phyloP scores from a whole-genome alignment of 2,113 vertebrate species.

The Phoxinus phoxinus region DNA sequence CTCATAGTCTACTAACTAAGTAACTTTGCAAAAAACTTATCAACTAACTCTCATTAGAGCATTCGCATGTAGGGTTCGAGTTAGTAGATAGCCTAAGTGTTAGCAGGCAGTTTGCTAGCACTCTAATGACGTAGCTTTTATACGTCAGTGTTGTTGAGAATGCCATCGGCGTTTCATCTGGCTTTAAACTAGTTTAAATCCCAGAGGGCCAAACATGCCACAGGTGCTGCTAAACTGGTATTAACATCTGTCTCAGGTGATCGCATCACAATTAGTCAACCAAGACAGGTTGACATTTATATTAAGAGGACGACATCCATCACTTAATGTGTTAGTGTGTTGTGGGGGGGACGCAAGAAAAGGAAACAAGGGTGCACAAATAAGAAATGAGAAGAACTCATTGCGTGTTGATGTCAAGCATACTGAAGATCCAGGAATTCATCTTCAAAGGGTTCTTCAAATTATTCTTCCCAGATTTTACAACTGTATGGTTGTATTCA shows the following conservation, averaged over 20 bases:
- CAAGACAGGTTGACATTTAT: no score
- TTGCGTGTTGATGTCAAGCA: background rate
- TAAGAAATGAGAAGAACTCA: no score
- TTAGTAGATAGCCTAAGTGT: background rate
- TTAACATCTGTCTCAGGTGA: background rate
- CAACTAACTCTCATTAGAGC: no score
- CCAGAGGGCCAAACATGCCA: background rate
- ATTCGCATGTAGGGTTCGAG: no score
- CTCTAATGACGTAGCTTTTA: background rate
- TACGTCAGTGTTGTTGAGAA: no score
- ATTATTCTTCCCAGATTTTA: background rate
- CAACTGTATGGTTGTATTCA: background rate
- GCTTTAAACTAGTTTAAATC: no score
- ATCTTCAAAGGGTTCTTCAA: background rate
- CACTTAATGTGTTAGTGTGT: background rate
- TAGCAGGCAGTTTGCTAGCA: background rate
- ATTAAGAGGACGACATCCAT: background rate
- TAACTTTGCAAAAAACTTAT: no score
- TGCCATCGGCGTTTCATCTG: no score
- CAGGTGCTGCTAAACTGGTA: background rate
- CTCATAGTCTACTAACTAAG: no score
- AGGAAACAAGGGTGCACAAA: no score
- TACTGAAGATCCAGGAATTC: background rate
- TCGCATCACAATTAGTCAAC: background rate
- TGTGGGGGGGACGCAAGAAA: no score